Conservation (phyloP, 2,797 vertebrate genomes). For the Myioborus melanocephalus region DNA sequence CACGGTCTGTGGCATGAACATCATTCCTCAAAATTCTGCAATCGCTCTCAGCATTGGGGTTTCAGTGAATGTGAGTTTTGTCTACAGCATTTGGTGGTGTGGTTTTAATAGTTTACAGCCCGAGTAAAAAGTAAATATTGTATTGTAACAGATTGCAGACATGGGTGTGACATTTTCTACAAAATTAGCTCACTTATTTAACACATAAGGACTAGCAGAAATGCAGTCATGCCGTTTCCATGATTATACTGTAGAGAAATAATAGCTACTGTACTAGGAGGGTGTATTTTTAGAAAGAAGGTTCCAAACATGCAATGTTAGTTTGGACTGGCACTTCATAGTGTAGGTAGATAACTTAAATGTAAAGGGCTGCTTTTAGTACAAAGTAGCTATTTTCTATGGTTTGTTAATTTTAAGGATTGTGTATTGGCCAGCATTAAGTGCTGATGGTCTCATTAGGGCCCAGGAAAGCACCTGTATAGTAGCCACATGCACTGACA, state of each 20-base stretch:
- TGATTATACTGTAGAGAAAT: neutral
- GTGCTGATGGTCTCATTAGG: neutral
- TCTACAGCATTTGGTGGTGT: neutral
- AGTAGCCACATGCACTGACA: neutral
- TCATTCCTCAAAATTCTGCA: neutral
- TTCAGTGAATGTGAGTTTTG: conserved; percentile 40
- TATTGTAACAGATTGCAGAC: neutral
- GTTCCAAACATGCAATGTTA: neutral
- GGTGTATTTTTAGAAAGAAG: conserved; percentile 19
- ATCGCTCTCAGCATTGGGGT: neutral
- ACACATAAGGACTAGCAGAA: neutral
- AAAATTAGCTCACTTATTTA: conserved; percentile 39
- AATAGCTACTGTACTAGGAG: neutral
- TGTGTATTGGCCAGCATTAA: neutral
- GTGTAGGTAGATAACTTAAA: neutral
- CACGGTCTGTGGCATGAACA: neutral
- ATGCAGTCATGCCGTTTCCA: neutral
- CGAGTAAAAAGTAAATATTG: conserved; percentile 25
- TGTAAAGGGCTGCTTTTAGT: neutral
- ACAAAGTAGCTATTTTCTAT: neutral
- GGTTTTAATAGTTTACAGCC: conserved; percentile 35
- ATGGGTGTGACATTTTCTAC: neutral
- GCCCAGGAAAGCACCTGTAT: neutral
- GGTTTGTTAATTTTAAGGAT: neutral
- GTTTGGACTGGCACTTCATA: neutral